phyloP scores from a whole-genome alignment of 2,888 invertebrate genomes.

The Formica aserva region DNA sequence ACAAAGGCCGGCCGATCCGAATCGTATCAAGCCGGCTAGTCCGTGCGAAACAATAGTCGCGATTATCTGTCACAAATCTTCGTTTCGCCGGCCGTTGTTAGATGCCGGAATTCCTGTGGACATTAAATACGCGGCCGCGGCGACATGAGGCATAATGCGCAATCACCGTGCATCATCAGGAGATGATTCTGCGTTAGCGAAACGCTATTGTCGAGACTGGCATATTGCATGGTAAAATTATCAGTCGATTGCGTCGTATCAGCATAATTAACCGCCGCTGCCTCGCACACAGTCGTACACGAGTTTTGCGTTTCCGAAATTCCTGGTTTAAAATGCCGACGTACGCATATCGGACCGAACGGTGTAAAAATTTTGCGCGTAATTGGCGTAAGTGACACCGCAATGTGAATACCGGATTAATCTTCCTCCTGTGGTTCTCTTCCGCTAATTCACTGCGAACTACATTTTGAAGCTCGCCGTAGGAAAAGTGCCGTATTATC shows the following conservation, averaged over 20 bases:
- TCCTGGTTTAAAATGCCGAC: neutral
- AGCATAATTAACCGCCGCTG: constrained; percentile 19
- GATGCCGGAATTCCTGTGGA: constrained; percentile 14
- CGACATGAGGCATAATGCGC: constrained; percentile 24
- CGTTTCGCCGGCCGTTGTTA: constrained; percentile 47
- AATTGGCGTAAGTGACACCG: neutral
- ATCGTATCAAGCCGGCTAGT: constrained; percentile 57
- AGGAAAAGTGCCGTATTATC: neutral
- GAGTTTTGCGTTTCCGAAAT: constrained; percentile 14
- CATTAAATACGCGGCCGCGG: constrained; percentile 29
- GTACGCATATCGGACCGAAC: neutral
- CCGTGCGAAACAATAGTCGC: constrained; percentile 69
- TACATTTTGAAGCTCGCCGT: constrained; percentile 1
- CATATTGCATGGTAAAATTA: constrained; percentile 5
- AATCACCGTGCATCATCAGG: neutral
- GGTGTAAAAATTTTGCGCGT: constrained; percentile 5
- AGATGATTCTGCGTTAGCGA: constrained; percentile 16
- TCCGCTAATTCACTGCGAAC: neutral
- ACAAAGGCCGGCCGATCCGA: constrained; percentile 56
- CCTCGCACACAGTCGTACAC: neutral
- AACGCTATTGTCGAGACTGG: constrained; percentile 13
- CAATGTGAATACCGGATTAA: constrained; percentile 10
- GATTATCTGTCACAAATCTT: constrained; percentile 72
- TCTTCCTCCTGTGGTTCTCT: neutral
- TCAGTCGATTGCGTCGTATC: constrained; percentile 26